phyloP scores from a whole-genome alignment of 2,797 vertebrate species.

The Acanthurus lineatus region DNA sequence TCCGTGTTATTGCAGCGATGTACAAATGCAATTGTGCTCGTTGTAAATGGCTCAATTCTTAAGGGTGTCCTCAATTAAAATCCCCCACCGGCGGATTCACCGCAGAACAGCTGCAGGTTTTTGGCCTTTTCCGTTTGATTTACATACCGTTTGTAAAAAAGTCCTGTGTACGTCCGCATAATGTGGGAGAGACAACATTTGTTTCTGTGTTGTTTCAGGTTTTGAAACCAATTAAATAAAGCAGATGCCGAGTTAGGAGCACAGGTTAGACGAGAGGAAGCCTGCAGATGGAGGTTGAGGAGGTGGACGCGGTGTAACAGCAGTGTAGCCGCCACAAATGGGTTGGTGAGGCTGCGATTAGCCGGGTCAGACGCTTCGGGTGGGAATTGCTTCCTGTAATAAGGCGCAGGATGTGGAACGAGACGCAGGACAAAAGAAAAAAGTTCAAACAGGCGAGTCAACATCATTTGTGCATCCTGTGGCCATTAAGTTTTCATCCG shows the following conservation, averaged over 20 bases:
- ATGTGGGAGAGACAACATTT: not conserved
- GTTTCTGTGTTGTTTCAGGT: not conserved
- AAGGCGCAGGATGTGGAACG: not conserved
- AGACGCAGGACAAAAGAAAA: not conserved
- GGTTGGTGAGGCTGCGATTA: not conserved
- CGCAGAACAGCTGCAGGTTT: slow-evolving; percentile 28
- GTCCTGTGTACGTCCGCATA: not conserved
- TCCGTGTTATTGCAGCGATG: slow-evolving; percentile 25
- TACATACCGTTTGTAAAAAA: slow-evolving; percentile 21
- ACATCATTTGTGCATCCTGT: not conserved
- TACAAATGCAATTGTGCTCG: slow-evolving; percentile 37
- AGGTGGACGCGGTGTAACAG: not conserved
- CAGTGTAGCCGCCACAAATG: not conserved
- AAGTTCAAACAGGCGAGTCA: not conserved
- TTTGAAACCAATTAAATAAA: not conserved
- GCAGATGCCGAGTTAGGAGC: not conserved
- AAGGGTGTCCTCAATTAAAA: slow-evolving; percentile 42
- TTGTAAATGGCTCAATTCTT: slow-evolving; percentile 44
- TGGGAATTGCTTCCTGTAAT: not conserved
- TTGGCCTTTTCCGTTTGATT: slow-evolving; percentile 25
- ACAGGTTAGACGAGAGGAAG: not conserved
- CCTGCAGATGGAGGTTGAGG: slow-evolving; percentile 2
- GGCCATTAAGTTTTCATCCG: not conserved
- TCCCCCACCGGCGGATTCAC: not conserved
- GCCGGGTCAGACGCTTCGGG: not conserved